A percentile compares a stretch with the other conserved stretches of the same genome.
Evolutionary conservation across 2,113 vertebrate genomes (phyloP).

Genomic region (Tychaedon coryphoeus): DNA sequence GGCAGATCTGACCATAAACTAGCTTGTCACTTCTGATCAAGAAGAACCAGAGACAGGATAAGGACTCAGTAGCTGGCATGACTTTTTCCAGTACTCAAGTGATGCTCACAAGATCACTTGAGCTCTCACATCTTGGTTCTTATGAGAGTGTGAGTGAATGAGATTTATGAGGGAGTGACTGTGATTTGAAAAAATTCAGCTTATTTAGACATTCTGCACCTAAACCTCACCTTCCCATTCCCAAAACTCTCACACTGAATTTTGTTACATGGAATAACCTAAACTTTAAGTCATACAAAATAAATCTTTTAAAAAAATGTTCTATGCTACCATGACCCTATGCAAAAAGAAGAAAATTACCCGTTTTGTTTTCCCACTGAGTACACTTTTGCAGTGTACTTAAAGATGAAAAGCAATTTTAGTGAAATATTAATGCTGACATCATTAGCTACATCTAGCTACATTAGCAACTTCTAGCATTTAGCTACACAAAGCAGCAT

Average conservation of each 20-base stretch:
- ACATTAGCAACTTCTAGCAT: not conserved
- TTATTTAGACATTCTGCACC: not conserved
- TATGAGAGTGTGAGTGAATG: not conserved
- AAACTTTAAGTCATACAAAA: not conserved
- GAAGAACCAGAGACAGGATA: not conserved
- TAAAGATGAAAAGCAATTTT: not conserved
- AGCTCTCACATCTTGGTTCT: not conserved
- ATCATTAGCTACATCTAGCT: not conserved
- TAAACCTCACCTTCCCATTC: not conserved
- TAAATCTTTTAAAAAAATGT: not conserved
- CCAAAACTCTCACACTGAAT: not conserved
- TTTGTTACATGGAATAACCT: not conserved
- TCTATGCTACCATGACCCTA: not conserved
- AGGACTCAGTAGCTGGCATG: not conserved
- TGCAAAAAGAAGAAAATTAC: not conserved
- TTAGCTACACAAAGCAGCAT: not conserved
- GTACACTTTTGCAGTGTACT: not conserved
- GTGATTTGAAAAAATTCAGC: not conserved
- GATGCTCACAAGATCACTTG: not conserved
- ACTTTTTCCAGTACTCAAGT: not conserved
- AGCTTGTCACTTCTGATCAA: not conserved
- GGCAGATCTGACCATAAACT: not conserved
- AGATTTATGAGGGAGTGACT: not conserved
- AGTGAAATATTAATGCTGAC: conserved; percentile 12
- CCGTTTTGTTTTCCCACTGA: not conserved